Evolutionary conservation across 2,888 invertebrate species (phyloP), one percentile per base, ranked within the genome.

Genomic region (Leptura quadrifasciata): DNA sequence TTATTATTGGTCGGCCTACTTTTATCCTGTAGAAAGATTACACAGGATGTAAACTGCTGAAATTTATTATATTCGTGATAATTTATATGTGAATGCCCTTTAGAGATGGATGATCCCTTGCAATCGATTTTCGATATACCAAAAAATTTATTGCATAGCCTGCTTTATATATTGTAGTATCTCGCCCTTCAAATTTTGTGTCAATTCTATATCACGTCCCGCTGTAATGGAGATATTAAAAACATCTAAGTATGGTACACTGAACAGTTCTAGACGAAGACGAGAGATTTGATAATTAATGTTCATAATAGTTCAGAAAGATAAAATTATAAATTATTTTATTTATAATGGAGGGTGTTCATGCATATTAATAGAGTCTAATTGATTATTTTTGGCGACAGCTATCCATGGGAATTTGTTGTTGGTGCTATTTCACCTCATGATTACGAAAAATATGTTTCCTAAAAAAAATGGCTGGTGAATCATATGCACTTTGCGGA

Each of bases 21-120:
- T 47, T 47, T 47, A 12, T 15, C 5, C 47, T n/a, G n/a, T 15
- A 6, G 39, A 47, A 47, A n/a, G 0, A 3, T n/a, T 47, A 17
- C 47, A n/a, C n/a, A 47, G 47, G n/a, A 3, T n/a, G 47, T 12
- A 47, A 5, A n/a, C n/a, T 47, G 47, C 47, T 47, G n/a, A 6
- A n/a, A 47, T 47, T 47, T 47, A 47, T n/a, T n/a, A 47, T n/a
- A 47, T 15, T n/a, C 47, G 47, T 47, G 47, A 47, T 47, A n/a
- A 47, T 47, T 47, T 47, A 47, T 47, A 17, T 47, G 47, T n/a
- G 47, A n/a, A n/a, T 47, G n/a, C 47, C 47, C 47, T 47, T n/a
- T 12, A 47, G 15, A 47, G n/a, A 47, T 47, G n/a, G n/a, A 47
- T n/a, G 15, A 15, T 47, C 15, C 17, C 47, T n/a, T n/a, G 47